Evolutionary conservation across 2,113 vertebrate species (phyloP), one percentile per base, ranked within the genome.

Genomic region (Echinops telfairi): DNA sequence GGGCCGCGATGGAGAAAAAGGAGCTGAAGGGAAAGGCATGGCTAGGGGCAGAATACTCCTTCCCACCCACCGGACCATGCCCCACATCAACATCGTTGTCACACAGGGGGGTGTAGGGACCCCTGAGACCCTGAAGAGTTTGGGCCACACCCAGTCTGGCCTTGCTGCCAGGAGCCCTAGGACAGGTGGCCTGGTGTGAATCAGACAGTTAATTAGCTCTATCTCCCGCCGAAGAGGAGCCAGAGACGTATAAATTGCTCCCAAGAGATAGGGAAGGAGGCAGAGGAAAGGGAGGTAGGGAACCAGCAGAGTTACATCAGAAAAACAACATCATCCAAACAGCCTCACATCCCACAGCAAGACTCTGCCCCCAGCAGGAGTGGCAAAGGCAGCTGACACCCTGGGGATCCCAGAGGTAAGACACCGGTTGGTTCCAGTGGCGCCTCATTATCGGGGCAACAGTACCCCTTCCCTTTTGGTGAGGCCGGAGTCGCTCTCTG

Each of bases 291-390:
- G 3, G 91, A 78, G 43, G 8, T 91, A 27, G 60, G 92, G 22
- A 95, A 94, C 38, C 79, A 80, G 80, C 0, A 68, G 88, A 58
- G 53, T 97, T 97, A 96, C 98, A 97, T 98, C 98, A 98, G 79
- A 95, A 96, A 7, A 84, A 85, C 91, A 92, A 58, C 90, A 93
- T 25, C 83, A 94, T 73, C 92, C 94, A 92, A 97, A 91, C 47
- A 96, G 86, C n/a, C 71, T 29, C 0, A 0, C 29, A 1, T 22
- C 36, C 66, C 23, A 0, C 62, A 29, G 83, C 25, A 0, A 0
- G 0, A 27, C 14, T 78, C 75, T 10, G 85, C 75, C 90, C 94
- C 36, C 4, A 23, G 88, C 2, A 31, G 58, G 12, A 71, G 88
- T 27, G 66, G 76, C 22, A 81, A 88, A 81, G 76, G 60, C 23